Percentiles rank a stretch among this genome's conserved stretches.
These are phyloP conservation scores for Salvelinus fontinalis DNA, from an alignment of 2,113 vertebrate species.

Conservation along the genomic window DNA sequence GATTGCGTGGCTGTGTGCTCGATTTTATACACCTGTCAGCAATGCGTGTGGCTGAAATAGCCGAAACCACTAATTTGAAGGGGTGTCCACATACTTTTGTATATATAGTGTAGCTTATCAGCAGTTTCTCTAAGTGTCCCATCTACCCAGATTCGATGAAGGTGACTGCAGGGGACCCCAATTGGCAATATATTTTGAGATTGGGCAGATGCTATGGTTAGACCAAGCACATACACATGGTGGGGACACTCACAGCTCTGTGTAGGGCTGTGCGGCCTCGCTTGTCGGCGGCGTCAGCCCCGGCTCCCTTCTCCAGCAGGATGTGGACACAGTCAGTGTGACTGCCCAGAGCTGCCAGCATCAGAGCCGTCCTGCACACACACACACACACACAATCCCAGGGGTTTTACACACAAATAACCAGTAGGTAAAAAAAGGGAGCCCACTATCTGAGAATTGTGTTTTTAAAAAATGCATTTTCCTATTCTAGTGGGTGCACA, in stretches of 20 bases:
- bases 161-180: no score
- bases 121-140: no score
- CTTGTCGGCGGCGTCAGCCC: conserved; percentile 85
- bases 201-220: no score
- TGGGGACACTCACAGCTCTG: conserved; percentile 81
- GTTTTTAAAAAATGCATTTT: neutral
- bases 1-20: no score
- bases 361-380: conserved; percentile 84
- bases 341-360: conserved; percentile 88
- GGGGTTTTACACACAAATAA: neutral
- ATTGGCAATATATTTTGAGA: no score
- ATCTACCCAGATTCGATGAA: no score
- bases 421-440: neutral
- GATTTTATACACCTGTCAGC: no score
- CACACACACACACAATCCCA: neutral
- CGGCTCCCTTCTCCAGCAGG: conserved; percentile 91
- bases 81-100: no score
- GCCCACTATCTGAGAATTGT: neutral
- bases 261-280: conserved; percentile 89
- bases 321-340: conserved; percentile 92
- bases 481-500: neutral
- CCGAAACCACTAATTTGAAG: no score
- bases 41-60: no score
- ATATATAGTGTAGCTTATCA: no score
- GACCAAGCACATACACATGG: neutral